Evolutionary conservation across 64 coral and sea anemone species (phyloP), one percentile per base, ranked within the genome.

Genomic region (Montipora efflorescens): DNA sequence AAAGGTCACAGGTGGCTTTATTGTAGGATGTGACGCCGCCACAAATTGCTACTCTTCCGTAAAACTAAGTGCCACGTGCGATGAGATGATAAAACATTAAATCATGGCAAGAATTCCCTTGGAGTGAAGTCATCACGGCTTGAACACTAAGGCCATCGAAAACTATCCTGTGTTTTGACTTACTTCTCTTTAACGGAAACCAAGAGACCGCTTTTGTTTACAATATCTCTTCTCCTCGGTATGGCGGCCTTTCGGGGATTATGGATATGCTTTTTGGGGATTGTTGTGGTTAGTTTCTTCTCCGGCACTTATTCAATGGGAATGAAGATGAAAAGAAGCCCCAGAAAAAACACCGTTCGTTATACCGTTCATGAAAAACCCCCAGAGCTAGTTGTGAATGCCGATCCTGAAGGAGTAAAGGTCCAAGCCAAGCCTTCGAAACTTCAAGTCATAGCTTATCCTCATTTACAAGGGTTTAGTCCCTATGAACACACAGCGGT

Each of bases 391-490:
- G 96, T 98, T 77, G 96, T 98, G 19, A 98, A 95, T 80, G 96
- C 96, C 12, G 93, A 91, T 87, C 92, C 96, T 25, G 96, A 98
- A 5, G 96, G 96, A 95, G 96, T 98, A 3, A 98, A 95, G 47
- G 96, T 98, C 88, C 96, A 98, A 89, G 96, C 96, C 18, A 95
- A 88, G 58, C 96, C 96, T 75, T 98, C 96, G 15, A 98, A 98
- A 77, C 93, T 98, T 89, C 96, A 98, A 89, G 96, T 98, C 46
- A 98, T 98, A 48, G 96, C 96, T 79, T 98, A 98, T 70, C 96
- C 96, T 52, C 96, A 98, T 89, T 77, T 98, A 84, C 96, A 98
- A 62, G 89, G 93, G 22, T 98, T 95, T 79, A 93, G 94, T 77
- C 96, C 96, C 3, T 98, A 91, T 11, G 98, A 99, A 10, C 98